These are phyloP conservation scores for Brachyhypopomus gauderio DNA, from an alignment of 2,113 vertebrate genomes.

Conservation along the genomic window DNA sequence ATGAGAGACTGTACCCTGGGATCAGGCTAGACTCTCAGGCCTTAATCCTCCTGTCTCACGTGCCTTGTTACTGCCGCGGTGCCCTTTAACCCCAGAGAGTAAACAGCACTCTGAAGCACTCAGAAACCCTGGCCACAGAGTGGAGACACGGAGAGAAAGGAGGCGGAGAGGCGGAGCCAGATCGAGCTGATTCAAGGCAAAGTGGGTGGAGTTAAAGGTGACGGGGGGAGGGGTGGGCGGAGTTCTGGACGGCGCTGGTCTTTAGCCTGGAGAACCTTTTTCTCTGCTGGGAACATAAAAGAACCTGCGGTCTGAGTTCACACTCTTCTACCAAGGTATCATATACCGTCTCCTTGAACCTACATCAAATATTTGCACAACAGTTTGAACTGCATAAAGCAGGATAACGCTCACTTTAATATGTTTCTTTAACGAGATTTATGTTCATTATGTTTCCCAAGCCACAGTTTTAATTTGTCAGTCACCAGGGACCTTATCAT, in stretches of 20 bases:
- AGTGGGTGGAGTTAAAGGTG: no score
- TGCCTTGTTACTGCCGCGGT: constrained; percentile 75
- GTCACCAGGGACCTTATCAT: constrained; percentile 52
- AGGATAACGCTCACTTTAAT: constrained; percentile 32
- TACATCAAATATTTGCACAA: constrained; percentile 29
- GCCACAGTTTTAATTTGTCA: constrained; percentile 52
- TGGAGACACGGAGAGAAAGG: constrained; percentile 26
- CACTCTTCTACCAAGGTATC: neutral
- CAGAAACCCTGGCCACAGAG: constrained; percentile 48
- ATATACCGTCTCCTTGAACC: neutral
- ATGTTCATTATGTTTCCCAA: constrained; percentile 51
- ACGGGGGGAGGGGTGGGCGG: no score
- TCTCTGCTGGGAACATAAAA: constrained; percentile 30
- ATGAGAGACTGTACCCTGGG: constrained; percentile 67
- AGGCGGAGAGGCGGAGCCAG: constrained; percentile 5
- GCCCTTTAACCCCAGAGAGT: constrained; percentile 61
- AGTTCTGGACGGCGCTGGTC: no score
- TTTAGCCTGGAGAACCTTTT: no score
- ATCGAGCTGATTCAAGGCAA: neutral
- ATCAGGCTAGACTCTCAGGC: constrained; percentile 66
- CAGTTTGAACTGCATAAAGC: constrained; percentile 36
- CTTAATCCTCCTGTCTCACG: constrained; percentile 72
- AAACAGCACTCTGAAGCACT: constrained; percentile 58
- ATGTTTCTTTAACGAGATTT: constrained; percentile 48
- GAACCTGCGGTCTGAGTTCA: constrained; percentile 49